phyloP scores from a whole-genome alignment of 2,113 vertebrate species.

The Tragelaphus scriptus region DNA sequence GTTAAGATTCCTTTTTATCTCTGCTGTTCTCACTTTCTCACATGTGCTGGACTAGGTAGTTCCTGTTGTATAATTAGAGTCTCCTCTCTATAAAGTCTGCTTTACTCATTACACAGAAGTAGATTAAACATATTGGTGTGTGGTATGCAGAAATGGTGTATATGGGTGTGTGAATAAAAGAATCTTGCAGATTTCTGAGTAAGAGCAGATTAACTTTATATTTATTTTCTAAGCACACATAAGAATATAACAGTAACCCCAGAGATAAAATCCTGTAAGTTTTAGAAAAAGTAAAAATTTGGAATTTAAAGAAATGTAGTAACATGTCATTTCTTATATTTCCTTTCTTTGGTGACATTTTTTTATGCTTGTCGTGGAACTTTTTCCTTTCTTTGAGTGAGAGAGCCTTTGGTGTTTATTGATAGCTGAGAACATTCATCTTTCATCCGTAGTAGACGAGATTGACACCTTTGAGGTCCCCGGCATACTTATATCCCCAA shows the following conservation, averaged over 20 bases:
- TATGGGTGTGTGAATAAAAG: neutral
- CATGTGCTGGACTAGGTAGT: neutral
- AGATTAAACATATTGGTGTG: neutral
- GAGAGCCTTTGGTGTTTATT: neutral
- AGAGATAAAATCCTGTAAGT: neutral
- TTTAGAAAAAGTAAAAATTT: constrained; percentile 23
- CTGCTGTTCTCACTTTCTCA: neutral
- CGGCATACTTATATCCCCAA: constrained; percentile 5
- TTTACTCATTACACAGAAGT: constrained; percentile 53
- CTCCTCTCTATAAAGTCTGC: constrained; percentile 26
- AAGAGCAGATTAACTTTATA: neutral
- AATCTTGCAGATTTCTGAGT: neutral
- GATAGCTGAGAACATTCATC: constrained; percentile 30
- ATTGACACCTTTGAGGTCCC: constrained; percentile 23
- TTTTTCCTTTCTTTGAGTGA: constrained; percentile 14
- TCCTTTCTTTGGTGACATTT: neutral
- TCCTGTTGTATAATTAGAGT: neutral
- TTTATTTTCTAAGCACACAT: neutral
- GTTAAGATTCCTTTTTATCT: constrained; percentile 10
- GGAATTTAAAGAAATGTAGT: neutral
- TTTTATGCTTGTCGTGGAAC: neutral
- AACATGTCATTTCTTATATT: neutral
- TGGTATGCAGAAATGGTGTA: neutral
- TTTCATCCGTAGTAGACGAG: constrained; percentile 9
- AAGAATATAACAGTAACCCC: neutral